phyloP scores from a whole-genome alignment of 1,140 invertebrate species.

The Drosophila triauraria region DNA sequence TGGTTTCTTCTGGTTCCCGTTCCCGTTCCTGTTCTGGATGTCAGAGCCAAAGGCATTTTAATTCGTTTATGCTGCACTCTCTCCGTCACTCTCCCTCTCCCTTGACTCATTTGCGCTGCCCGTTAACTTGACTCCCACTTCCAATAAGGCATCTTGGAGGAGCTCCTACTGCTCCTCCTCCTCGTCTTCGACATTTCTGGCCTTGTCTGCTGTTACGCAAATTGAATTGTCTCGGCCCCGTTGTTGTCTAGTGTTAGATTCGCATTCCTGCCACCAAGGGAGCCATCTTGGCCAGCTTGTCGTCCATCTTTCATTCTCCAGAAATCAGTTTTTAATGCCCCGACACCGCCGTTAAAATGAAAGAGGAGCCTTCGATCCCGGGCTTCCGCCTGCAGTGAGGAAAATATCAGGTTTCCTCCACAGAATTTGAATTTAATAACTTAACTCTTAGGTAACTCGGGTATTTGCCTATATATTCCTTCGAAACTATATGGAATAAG shows the following conservation, averaged over 20 bases:
- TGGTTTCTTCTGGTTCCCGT: constrained; percentile 5
- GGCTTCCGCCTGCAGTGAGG: no score
- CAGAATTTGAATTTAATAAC: no score
- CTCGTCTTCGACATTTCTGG: not conserved
- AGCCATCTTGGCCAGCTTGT: constrained; percentile 23
- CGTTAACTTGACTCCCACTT: constrained; percentile 30
- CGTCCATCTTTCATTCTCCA: constrained; percentile 44
- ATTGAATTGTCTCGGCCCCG: constrained; percentile 65
- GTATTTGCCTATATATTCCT: no score
- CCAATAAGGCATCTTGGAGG: constrained; percentile 4
- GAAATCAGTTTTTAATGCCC: constrained; percentile 67
- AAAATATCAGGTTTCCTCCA: no score
- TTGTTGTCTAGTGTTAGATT: constrained; percentile 40
- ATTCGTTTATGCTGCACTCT: constrained; percentile 63
- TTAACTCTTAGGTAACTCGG: no score
- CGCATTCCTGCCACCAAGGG: constrained; percentile 19
- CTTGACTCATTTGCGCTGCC: constrained; percentile 57
- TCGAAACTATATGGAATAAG: no score
- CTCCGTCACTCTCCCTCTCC: not conserved
- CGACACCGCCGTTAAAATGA: no score
- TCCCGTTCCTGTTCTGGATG: constrained; percentile 20
- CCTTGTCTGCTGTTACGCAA: constrained; percentile 58
- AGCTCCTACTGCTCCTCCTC: not conserved
- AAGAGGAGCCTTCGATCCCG: no score
- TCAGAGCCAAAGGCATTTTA: constrained; percentile 73